Evolutionary conservation across 2,113 vertebrate genomes (phyloP), one percentile per base, ranked within the genome.

Genomic region (Ophiodon elongatus): DNA sequence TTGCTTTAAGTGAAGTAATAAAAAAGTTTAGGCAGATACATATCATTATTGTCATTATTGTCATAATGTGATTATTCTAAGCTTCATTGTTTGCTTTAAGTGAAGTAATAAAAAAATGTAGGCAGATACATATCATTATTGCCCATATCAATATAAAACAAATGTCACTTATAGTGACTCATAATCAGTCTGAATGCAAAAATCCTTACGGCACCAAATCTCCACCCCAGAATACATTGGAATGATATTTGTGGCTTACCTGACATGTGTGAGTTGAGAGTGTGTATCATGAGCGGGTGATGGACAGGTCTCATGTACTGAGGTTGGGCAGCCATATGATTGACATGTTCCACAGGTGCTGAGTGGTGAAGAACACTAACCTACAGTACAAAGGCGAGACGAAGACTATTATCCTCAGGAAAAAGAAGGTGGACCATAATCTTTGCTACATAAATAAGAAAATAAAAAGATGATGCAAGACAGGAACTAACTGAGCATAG

Each of bases 331-430:
- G 96, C 93, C 72, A 97, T 94, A 41, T 99, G 96, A 92, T 96
- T 99, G 89, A 96, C 94, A 2, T 98, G 97, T 57, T 97, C 96
- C 89, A 93, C 93, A 10, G 95, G 93, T 33, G 95, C 92, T 4
- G 95, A 95, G 83, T 95, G 97, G 86, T 97, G 98, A 45, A 99
- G 95, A 83, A 99, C 94, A 50, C 96, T 96, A 90, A 99, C 94
- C 98, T 99, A 56, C 23, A 47, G 64, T 98, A 62, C 25, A 52
- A 64, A 33, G 57, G n/a, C 6, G 0, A 17, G 47, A 80, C 19
- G 70, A 70, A 67, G 37, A 75, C 21, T n/a, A 50, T 43, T 50
- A 76, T 35, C n/a, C 35, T 65, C 62, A 17, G 10, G 33, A 27
- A 39, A 47, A 31, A 57, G 15, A 21, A 25, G 4, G 19, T 7